A percentile compares a stretch with the other conserved stretches of the same genome.
Conservation (phyloP, 2,888 invertebrate species). For the Drosophila prostipennis region DNA sequence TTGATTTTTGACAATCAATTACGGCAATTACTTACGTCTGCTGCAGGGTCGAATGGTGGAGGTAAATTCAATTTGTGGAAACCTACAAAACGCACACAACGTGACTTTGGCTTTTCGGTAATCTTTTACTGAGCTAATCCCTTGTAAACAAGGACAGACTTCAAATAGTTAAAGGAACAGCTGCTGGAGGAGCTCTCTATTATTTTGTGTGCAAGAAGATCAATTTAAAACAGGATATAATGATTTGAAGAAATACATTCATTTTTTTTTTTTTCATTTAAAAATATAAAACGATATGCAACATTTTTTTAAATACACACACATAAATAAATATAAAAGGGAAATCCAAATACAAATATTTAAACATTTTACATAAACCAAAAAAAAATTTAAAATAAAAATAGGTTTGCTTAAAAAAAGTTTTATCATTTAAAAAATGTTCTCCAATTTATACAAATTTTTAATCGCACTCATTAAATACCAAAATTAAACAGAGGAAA, state of each 20-base stretch:
- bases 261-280: too few relatives aligned
- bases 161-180: background rate
- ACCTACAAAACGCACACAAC: constrained; percentile 32
- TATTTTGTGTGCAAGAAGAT: background rate
- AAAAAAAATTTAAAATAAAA: too few relatives aligned
- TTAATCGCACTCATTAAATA: background rate
- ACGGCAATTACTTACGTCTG: constrained; percentile 22
- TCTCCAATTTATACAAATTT: too few relatives aligned
- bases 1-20: constrained; percentile 44
- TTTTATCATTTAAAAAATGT: too few relatives aligned
- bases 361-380: too few relatives aligned
- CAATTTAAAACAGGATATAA: too few relatives aligned
- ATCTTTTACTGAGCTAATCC: constrained; percentile 15
- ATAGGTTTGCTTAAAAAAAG: too few relatives aligned
- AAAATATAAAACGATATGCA: too few relatives aligned
- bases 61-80: constrained; percentile 34
- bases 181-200: background rate
- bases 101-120: constrained; percentile 28
- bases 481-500: background rate
- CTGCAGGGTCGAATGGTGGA: constrained; percentile 4
- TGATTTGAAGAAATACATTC: too few relatives aligned
- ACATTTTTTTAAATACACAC: too few relatives aligned
- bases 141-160: constrained; percentile 4
- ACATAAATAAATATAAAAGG: too few relatives aligned
- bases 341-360: too few relatives aligned